Evolutionary conservation across 2,888 invertebrate genomes (phyloP).

Genomic region (Melitaea athalia): DNA sequence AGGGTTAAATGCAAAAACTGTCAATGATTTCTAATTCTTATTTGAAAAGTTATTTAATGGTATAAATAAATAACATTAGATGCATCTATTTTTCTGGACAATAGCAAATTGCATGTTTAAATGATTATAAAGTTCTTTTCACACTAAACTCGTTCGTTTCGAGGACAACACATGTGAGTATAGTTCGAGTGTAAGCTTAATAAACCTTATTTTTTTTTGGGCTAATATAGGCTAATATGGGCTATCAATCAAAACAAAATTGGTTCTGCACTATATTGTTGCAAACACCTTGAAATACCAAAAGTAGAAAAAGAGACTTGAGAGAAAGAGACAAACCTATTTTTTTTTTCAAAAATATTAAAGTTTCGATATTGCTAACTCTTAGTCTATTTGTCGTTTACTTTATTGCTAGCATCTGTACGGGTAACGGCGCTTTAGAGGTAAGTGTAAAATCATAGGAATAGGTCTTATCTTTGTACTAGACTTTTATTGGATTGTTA

Average conservation of each 20-base stretch:
- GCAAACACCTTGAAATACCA: too few relatives aligned
- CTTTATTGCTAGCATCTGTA: background rate
- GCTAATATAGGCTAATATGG: too few relatives aligned
- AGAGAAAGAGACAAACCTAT: too few relatives aligned
- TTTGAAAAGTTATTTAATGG: background rate
- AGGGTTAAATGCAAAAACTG: background rate
- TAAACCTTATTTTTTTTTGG: too few relatives aligned
- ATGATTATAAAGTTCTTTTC: background rate
- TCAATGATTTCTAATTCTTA: background rate
- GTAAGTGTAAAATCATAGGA: slow-evolving; percentile 1
- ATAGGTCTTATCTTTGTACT: background rate
- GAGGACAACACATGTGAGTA: slow-evolving; percentile 11
- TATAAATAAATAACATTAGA: background rate
- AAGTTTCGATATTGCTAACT: background rate
- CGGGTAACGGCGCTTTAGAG: background rate
- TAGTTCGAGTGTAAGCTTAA: slow-evolving; percentile 11
- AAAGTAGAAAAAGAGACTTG: too few relatives aligned
- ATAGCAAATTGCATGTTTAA: too few relatives aligned
- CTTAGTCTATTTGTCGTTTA: slow-evolving; percentile 5
- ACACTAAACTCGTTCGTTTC: background rate
- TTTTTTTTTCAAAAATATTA: too few relatives aligned
- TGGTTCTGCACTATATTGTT: too few relatives aligned
- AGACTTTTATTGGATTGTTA: background rate
- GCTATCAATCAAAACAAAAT: too few relatives aligned
- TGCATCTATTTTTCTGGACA: too few relatives aligned